Evolutionary conservation across 2,113 vertebrate genomes (phyloP), one percentile per base, ranked within the genome.

Genomic region (Myotis brandtii): DNA sequence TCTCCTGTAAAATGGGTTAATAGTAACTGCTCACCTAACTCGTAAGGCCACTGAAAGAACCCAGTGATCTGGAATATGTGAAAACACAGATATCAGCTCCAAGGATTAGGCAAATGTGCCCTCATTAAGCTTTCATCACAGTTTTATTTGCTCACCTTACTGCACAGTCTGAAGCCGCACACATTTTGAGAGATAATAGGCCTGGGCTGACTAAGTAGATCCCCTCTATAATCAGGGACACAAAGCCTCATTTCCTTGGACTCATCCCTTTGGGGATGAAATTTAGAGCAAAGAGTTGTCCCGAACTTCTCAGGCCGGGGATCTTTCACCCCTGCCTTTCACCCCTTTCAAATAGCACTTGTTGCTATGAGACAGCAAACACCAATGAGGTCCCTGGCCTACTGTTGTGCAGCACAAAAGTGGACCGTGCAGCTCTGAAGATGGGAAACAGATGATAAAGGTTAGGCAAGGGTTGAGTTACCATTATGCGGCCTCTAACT

Each of bases 371-470:
- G 84, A 67, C 34, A 13, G 43, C 62, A 13, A 62, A 70, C 43
- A 37, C 66, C 37, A 54, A 72, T 0, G 46, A 89, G 83, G 43
- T 25, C 79, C 56, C 18, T 9, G 1, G 25, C 69, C 14, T 21
- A 2, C 87, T 94, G 50, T 56, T 2, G 79, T 3, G 66, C 86
- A 1, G n/a, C 0, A 77, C 66, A 93, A 96, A 86, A 94, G 62
- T 93, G 79, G 4, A 84, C 1, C 0, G 5, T 0, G 82, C 18
- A 0, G 54, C 93, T 91, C 77, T 54, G 91, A 94, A 95, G 97
- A 94, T 79, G 72, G 95, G 93, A 96, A 97, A 32, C 92, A 92
- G 97, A 91, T 86, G 98, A 96, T 77, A 67, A 86, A 95, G 81
- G 23, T n/a, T 86, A 86, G 43, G 43, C 56, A 4, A 94, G 75